A percentile compares a stretch with the other conserved stretches of the same genome.
phyloP scores from a whole-genome alignment of 2,888 invertebrate species.

The Melitaea athalia region DNA sequence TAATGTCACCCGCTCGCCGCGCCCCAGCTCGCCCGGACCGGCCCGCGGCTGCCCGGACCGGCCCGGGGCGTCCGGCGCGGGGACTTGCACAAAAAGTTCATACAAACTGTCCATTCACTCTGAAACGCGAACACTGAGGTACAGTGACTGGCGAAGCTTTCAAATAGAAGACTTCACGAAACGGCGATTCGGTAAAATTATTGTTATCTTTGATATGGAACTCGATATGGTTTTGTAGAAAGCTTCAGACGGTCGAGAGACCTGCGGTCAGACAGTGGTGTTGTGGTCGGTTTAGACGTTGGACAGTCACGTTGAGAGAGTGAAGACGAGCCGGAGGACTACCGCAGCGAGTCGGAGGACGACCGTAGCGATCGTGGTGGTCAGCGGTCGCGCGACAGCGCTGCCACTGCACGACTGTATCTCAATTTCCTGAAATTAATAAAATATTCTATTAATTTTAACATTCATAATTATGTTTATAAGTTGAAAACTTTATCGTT shows the following conservation, averaged over 20 bases:
- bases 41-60: neutral
- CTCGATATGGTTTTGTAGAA: constrained; percentile 41
- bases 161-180: constrained; percentile 26
- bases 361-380: constrained; percentile 52
- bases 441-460: neutral
- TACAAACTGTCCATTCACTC: constrained; percentile 53
- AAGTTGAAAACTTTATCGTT: too few relatives aligned
- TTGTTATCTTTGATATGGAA: constrained; percentile 41
- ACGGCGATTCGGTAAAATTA: constrained; percentile 32
- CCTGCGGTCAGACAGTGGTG: constrained; percentile 36
- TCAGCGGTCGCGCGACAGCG: constrained; percentile 51
- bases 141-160: constrained; percentile 56
- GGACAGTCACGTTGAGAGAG: constrained; percentile 69
- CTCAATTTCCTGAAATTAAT: constrained; percentile 82
- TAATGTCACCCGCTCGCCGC: neutral
- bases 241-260: constrained; percentile 40
- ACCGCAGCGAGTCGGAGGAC: constrained; percentile 53
- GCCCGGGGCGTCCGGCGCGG: constrained; percentile 21
- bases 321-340: constrained; percentile 49
- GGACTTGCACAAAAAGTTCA: constrained; percentile 41
- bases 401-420: constrained; percentile 84
- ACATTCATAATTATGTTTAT: neutral
- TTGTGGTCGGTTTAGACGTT: constrained; percentile 38
- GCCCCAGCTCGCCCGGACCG: neutral
- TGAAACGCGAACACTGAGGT: constrained; percentile 52